Evolutionary conservation across 2,113 vertebrate genomes (phyloP), one percentile per base, ranked within the genome.

Genomic region (Prolemur simus): DNA sequence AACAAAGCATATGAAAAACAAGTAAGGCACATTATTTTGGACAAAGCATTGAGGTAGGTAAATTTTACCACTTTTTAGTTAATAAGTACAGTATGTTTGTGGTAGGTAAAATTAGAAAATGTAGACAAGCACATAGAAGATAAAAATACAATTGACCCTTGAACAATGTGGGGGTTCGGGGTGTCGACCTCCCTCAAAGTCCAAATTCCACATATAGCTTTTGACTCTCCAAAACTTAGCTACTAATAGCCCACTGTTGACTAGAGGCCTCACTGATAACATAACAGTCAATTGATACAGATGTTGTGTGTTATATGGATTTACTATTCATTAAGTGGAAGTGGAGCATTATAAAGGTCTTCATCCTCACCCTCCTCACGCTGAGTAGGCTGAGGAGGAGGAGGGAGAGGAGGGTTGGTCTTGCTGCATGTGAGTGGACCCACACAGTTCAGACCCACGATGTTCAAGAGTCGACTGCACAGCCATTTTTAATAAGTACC

Each of bases 81-180:
- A 66, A 4, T 82, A 83, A 54, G 18, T 76, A 32, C 63, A 77
- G 78, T 58, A 60, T 80, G 9, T 37, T 87, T 86, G n/a, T 60
- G 32, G 23, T 80, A 87, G 37, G 76, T 49, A 84, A 95, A 94
- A 68, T 76, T 56, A 37, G 27, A 83, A 87, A 87, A 94, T 73
- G 47, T 0, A n/a, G 64, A 95, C 6, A 80, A 89, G 60, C 73
- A 52, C 27, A 11, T 3, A 56, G 27, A 91, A 83, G 39, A 58
- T 84, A 45, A 64, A 91, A 77, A 88, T 47, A n/a, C 39, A 74
- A 39, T 29, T 74, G 39, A 45, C 39, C 12, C 71, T 74, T 74
- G 71, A 74, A 74, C 25, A 74, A 27, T 42, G 27, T 5, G 21
- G 69, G 25, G 13, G 23, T 45, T 74, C 14, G 6, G 25, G 71